A percentile compares a stretch with the other conserved stretches of the same genome.
Conservation (phyloP, 2,113 vertebrate genomes). For the Mirounga angustirostris region DNA sequence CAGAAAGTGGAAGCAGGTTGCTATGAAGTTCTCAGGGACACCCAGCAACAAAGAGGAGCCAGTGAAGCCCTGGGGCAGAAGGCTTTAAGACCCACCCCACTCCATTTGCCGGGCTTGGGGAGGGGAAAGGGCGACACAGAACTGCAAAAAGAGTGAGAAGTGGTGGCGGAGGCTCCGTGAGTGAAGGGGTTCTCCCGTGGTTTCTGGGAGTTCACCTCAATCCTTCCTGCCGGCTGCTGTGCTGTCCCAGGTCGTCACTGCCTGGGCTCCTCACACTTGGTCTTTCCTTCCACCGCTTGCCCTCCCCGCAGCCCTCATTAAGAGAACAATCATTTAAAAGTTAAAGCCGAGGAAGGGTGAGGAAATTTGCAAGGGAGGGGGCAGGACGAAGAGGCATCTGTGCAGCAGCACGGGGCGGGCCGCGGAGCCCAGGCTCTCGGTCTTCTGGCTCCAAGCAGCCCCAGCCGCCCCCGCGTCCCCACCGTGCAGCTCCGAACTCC, state of each 20-base stretch:
- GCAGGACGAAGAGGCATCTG: not conserved
- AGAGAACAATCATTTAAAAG: constrained; percentile 68
- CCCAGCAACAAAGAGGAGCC: not conserved
- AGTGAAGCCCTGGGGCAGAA: not conserved
- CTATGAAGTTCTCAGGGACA: not conserved
- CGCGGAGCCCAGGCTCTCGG: not conserved
- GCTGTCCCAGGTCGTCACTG: constrained; percentile 45
- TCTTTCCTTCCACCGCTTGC: constrained; percentile 72
- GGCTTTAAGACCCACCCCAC: not conserved
- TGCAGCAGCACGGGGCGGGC: not conserved
- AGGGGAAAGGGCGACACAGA: not conserved
- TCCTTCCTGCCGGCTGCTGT: not conserved
- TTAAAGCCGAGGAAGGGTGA: not conserved
- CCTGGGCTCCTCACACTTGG: not conserved
- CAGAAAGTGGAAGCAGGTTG: not conserved
- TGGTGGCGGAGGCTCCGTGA: not conserved
- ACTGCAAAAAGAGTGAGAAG: not conserved
- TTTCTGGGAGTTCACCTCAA: constrained; percentile 60
- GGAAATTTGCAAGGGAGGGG: not conserved
- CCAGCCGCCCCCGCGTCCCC: constrained; percentile 5
- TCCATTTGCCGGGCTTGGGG: not conserved
- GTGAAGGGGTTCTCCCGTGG: constrained; percentile 37
- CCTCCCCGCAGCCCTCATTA: constrained; percentile 68
- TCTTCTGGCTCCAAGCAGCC: not conserved
- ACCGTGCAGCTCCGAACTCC: constrained; percentile 71